Evolutionary conservation across 2,888 invertebrate genomes (phyloP), one percentile per base, ranked within the genome.

Genomic region (Sisyra nigra): DNA sequence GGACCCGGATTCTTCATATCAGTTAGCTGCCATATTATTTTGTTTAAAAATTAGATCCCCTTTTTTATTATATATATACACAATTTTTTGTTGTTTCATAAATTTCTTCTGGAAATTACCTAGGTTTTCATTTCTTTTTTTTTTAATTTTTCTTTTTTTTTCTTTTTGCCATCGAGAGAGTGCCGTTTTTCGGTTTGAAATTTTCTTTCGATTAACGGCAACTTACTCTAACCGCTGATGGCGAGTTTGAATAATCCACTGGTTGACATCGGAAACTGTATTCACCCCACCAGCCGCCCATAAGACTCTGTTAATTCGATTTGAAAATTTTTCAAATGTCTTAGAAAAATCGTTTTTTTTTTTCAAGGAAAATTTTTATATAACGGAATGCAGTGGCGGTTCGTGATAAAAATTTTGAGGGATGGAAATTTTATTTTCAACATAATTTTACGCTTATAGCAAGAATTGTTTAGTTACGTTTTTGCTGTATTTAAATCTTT

Each of bases 241-340:
- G 76, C 64, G 74, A 79, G 65, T 79, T 73, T 54, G 80, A 73
- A 71, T 86, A 82, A 72, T 91, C 89, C 64, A 91, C 88, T 47
- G 88, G 88, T 69, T 91, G 86, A 71, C 91, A 91, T 60, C 76
- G 76, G 61, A 81, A 78, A 66, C 79, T 86, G 78, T 91, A 91
- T 60, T 85, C 78, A 59, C 76, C 74, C 75, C 84, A 80, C 89
- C 89, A 91, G 62, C 89, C 89, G 58, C 83, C 81, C 79, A 81
- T 80, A 71, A 84, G 74, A 67, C 81, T 78, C 85, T 85, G 15
- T 41, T 11, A 13, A 13, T 38, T 5, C 11, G n/a, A 38, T n/a
- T 33, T 38, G 14, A 9, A 41, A 32, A 44, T 40, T 40, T 9
- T 15, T 9, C 13, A n/a, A n/a, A n/a, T n/a, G n/a, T n/a, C n/a